Conservation (phyloP, 2,113 vertebrate genomes). For the Lipophrys pholis region DNA sequence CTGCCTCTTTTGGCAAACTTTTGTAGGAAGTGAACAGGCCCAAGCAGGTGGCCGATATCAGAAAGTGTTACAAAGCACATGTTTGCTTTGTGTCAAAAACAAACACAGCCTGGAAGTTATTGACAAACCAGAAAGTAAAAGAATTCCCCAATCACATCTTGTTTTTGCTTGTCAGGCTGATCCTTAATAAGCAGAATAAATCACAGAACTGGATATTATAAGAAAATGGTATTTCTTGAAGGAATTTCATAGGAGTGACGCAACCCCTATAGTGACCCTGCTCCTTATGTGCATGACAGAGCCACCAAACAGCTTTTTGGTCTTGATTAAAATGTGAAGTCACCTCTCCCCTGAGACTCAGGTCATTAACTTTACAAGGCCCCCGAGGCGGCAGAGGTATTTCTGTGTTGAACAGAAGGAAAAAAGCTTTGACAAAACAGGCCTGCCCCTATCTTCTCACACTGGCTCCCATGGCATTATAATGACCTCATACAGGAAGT, state of each 20-base stretch:
- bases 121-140: conserved; percentile 49
- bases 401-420: conserved; percentile 74
- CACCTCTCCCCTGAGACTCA: conserved; percentile 63
- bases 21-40: conserved; percentile 40
- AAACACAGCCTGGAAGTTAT: conserved; percentile 49
- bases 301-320: conserved; percentile 52
- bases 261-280: conserved; percentile 1
- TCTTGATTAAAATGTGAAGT: conserved; percentile 75
- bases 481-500: conserved; percentile 83
- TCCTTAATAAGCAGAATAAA: conserved; percentile 4
- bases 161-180: conserved; percentile 32
- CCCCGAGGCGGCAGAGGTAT: conserved; percentile 69
- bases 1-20: conserved; percentile 66
- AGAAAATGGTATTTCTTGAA: conserved; percentile 24
- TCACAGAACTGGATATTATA: conserved; percentile 15
- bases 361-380: conserved; percentile 75
- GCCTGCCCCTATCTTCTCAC: conserved; percentile 71
- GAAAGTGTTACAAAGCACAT: conserved; percentile 58
- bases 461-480: conserved; percentile 69
- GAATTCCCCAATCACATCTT: conserved; percentile 44
- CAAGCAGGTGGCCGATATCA: conserved; percentile 65
- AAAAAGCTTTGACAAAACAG: conserved; percentile 77
- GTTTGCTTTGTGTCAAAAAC: conserved; percentile 67
- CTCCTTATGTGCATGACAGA: conserved; percentile 25
- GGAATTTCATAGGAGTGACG: conserved; percentile 5